Conservation (phyloP, 1,140 invertebrate species). For the Macrocentrus cingulum region DNA sequence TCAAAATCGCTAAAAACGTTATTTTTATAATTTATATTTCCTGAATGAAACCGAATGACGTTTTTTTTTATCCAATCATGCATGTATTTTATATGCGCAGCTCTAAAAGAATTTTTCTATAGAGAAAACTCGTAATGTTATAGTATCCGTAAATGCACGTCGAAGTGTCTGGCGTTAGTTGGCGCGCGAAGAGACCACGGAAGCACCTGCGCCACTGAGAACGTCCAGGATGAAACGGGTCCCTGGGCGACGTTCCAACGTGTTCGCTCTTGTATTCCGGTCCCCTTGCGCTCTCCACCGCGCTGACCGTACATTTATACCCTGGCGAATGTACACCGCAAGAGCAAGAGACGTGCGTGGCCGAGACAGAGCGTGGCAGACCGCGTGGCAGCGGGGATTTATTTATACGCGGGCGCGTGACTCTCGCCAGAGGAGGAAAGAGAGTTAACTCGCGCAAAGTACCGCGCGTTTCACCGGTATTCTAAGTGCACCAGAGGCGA, state of each 20-base stretch:
- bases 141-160: too few species aligned
- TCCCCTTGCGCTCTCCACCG: background rate
- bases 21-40: too few species aligned
- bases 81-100: too few species aligned
- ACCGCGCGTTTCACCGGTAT: background rate
- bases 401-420: slow-evolving; percentile 28
- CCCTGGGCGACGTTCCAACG: slow-evolving; percentile 32
- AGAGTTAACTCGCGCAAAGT: slow-evolving; percentile 17
- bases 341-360: slow-evolving; percentile 11
- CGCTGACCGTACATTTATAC: background rate
- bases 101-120: too few species aligned
- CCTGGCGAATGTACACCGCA: background rate
- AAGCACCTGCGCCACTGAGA: slow-evolving; percentile 43
- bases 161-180: slow-evolving; percentile 10
- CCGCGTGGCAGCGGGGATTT: slow-evolving; percentile 50
- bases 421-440: slow-evolving; percentile 14
- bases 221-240: slow-evolving; percentile 28
- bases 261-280: background rate
- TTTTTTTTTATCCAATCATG: too few species aligned
- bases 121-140: too few species aligned
- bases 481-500: too few species aligned
- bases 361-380: slow-evolving; percentile 46
- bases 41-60: too few species aligned
- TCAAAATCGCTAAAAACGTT: too few species aligned
- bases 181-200: slow-evolving; percentile 33